Evolutionary conservation across 2,113 vertebrate genomes (phyloP), one percentile per base, ranked within the genome.

Genomic region (Helogale parvula): DNA sequence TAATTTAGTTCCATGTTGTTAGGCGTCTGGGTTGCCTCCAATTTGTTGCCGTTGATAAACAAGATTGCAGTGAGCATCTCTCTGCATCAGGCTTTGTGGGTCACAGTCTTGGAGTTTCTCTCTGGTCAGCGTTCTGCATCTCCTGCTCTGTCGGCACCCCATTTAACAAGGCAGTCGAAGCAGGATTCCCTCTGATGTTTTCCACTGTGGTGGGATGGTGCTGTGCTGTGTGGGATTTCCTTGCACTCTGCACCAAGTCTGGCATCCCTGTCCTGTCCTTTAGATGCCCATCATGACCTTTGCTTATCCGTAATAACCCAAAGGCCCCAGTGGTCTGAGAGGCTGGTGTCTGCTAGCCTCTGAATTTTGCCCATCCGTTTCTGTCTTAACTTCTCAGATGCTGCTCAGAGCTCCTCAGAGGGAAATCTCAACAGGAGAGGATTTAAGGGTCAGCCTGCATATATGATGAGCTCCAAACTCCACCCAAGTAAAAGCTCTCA

Each of bases 401-500:
- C n/a, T 60, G 7, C 8, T 15, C 50, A 89, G 60, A 68, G 27
- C 7, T 25, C 45, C 76, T 95, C 21, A 8, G 15, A n/a, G 66
- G 74, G 82, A 68, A 33, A 35, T 31, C 54, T 93, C 35, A 5
- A 68, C 29, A 19, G 27, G 12, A 81, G 7, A 38, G 47, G 38
- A 17, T 38, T 66, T 23, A 35, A 80, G 86, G 7, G 7, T 45
- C 9, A 5, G 12, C 23, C 7, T 0, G 8, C 3, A 16, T 3
- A 7, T 7, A 17, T 38, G 8, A 25, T 35, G 66, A 66, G 57
- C 60, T 71, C 65, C 16, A 9, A 38, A 7, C 19, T 7, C 27
- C 2, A n/a, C 21, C 66, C 38, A 7, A 12, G 13, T 14, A 1
- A 19, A 17, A 13, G 19, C 5, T 4, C 1, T n/a, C 72, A n/a